Evolutionary conservation across 2,113 vertebrate genomes (phyloP).

Genomic region (Callocephalon fimbriatum): DNA sequence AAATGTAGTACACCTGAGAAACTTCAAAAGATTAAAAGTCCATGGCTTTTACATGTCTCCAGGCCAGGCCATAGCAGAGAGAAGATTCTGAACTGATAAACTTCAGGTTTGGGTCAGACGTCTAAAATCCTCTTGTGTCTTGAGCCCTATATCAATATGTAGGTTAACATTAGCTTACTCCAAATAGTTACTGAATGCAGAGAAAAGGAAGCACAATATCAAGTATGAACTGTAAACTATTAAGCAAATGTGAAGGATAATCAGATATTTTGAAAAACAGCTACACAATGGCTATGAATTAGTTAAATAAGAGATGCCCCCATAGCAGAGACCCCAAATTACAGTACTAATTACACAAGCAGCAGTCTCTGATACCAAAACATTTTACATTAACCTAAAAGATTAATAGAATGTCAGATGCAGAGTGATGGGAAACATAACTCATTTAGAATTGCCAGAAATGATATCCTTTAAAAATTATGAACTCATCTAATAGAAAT

Average conservation of each 20-base stretch:
- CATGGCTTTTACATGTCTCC: not conserved
- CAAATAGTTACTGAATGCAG: not conserved
- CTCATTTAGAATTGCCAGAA: not conserved
- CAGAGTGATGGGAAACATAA: not conserved
- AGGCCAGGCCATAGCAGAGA: not conserved
- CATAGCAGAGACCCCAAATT: not conserved
- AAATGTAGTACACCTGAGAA: not conserved
- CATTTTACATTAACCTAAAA: not conserved
- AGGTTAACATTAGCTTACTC: not conserved
- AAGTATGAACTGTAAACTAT: not conserved
- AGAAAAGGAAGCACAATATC: not conserved
- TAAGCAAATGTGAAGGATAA: not conserved
- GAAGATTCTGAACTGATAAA: not conserved
- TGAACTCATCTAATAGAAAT: not conserved
- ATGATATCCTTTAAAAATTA: not conserved
- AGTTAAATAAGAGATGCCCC: not conserved
- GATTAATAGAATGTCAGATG: not conserved
- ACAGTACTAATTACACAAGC: not conserved
- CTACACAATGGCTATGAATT: not conserved
- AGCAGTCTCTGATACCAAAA: not conserved
- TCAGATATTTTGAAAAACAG: not conserved
- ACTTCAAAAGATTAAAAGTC: not conserved
- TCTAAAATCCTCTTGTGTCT: not conserved
- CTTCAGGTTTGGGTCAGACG: not conserved
- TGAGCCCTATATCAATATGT: not conserved